Conservation (phyloP, 2,888 invertebrate species). For the Biston stratarius region DNA sequence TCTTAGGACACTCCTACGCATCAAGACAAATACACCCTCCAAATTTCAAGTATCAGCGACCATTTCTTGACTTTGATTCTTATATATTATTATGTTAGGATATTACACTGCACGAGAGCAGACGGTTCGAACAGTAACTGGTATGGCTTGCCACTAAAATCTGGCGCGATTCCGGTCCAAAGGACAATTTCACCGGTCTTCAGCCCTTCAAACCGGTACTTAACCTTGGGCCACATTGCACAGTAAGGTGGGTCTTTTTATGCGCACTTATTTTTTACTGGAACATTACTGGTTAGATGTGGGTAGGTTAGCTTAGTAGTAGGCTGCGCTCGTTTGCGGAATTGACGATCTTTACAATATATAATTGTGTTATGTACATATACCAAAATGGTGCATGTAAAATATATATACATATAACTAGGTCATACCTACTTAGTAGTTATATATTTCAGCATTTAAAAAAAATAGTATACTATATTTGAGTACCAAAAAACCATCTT, state of each 20-base stretch:
- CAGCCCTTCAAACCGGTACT: conserved; percentile 26
- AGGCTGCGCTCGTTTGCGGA: not conserved
- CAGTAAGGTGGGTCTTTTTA: conserved; percentile 2
- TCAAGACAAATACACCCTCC: too few relatives aligned
- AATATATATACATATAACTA: too few relatives aligned
- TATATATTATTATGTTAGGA: too few relatives aligned
- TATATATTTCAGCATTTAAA: too few relatives aligned
- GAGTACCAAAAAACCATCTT: too few relatives aligned
- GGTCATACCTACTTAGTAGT: too few relatives aligned
- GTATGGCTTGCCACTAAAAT: conserved; percentile 1
- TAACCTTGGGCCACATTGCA: conserved; percentile 14
- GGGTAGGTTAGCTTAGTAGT: not conserved
- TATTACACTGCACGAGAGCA: not conserved
- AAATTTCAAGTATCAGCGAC: too few relatives aligned
- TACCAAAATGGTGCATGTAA: too few relatives aligned
- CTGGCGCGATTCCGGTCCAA: not conserved
- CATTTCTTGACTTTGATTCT: too few relatives aligned
- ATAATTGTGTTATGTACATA: too few relatives aligned
- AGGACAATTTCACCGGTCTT: not conserved
- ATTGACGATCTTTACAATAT: not conserved
- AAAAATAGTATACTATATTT: too few relatives aligned
- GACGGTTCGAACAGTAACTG: not conserved
- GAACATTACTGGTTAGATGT: not conserved
- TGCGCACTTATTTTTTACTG: conserved; percentile 9
- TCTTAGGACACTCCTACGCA: too few relatives aligned